Evolutionary conservation across 2,888 invertebrate species (phyloP).

Genomic region (Barypeithes pellucidus): DNA sequence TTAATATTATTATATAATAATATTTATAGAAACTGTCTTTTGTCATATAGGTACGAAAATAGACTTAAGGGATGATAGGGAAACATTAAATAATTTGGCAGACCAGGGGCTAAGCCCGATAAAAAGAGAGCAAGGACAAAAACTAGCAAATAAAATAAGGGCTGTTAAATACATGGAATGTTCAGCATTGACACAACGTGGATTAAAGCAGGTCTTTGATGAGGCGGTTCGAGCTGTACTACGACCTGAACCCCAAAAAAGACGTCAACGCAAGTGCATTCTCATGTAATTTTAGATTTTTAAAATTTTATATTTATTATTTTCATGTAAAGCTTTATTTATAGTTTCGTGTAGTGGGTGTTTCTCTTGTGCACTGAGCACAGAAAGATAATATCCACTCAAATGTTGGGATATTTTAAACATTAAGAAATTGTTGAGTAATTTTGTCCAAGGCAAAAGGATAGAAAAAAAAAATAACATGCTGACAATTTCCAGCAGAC

Average conservation of each 20-base stretch:
- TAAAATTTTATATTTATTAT: conserved; percentile 59
- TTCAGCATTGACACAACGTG: conserved; percentile 98
- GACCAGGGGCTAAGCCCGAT: conserved; percentile 97
- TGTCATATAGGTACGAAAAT: conserved; percentile 90
- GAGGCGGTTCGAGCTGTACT: conserved; percentile 98
- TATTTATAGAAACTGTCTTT: neutral
- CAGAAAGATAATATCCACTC: too few species aligned
- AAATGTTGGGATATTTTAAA: too few species aligned
- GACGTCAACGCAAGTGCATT: conserved; percentile 92
- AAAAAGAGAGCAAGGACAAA: conserved; percentile 98
- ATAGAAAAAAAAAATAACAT: neutral
- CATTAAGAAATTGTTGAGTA: too few species aligned
- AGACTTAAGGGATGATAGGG: conserved; percentile 98
- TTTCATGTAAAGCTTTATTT: conserved; percentile 19
- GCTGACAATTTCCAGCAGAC: neutral
- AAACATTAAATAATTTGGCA: conserved; percentile 91
- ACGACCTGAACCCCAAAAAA: conserved; percentile 96
- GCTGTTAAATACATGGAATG: conserved; percentile 99
- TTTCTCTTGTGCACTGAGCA: conserved; percentile 4
- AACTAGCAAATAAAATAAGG: conserved; percentile 97
- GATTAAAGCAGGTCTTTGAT: conserved; percentile 98
- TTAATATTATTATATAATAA: too few species aligned
- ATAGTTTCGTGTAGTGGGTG: conserved; percentile 17
- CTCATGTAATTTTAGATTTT: conserved; percentile 65
- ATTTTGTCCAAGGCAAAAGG: too few species aligned